Evolutionary conservation across 2,888 invertebrate genomes (phyloP), one percentile per base, ranked within the genome.

Genomic region (Lagria hirta): DNA sequence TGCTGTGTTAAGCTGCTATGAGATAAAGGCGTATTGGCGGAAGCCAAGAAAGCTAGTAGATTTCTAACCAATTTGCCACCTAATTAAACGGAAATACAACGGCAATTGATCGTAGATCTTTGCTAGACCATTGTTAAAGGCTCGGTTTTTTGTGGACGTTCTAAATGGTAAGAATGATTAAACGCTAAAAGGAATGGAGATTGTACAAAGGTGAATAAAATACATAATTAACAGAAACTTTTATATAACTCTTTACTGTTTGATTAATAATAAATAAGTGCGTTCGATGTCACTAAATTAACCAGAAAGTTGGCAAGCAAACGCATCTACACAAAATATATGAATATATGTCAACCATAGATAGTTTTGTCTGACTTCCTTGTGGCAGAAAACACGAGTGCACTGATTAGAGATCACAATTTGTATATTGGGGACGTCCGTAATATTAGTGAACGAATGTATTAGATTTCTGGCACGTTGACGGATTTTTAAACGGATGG

Each of bases 201-300:
- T 14, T n/a, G n/a, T n/a, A n/a, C n/a, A n/a, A n/a, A n/a, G 13
- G 8, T 13, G 8, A 54, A 51, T 44, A 27, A 57, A 44, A 49
- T 26, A 29, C 38, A 14, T 14, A 42, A 48, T 54, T 62, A 64
- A 64, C 63, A 62, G 64, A 65, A 64, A 59, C 59, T 62, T 64
- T 65, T 53, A 63, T 62, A 65, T 65, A 64, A 58, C 55, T 64
- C 57, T 64, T 62, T 55, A 62, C 55, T 57, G 56, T 57, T 55
- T 55, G 54, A 54, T 55, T 55, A 60, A 58, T 62, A 54, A 64
- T 61, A 60, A 62, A 63, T 58, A 64, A 57, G 70, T 71, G 70
- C 69, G 66, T 70, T 70, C 68, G 69, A 69, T 70, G 68, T 69
- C 69, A 69, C 69, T 70, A 71, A 70, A 67, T 59, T 61, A 65